phyloP scores from a whole-genome alignment of 2,113 vertebrate species.

The Malurus cyaneus region DNA sequence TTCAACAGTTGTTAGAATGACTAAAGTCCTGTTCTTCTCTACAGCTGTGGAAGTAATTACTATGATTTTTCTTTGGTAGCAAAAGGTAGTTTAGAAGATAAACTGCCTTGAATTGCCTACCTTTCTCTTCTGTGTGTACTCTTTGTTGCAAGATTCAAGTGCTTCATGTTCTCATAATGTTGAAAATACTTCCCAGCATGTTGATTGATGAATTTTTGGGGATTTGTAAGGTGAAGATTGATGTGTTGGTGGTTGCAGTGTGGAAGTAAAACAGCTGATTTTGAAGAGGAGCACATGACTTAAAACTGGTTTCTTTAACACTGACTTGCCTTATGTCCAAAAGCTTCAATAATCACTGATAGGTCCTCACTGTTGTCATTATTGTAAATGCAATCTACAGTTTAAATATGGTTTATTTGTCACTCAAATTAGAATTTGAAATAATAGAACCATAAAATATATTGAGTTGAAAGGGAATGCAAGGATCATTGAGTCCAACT shows the following conservation, averaged over 20 bases:
- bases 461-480: neutral
- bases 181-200: neutral
- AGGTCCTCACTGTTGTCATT: neutral
- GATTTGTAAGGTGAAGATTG: neutral
- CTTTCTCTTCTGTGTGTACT: neutral
- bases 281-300: neutral
- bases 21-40: neutral
- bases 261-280: neutral
- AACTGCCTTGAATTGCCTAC: neutral
- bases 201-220: neutral
- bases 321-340: neutral
- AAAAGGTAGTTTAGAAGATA: neutral
- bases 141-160: neutral
- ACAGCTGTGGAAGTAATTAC: neutral
- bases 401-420: neutral
- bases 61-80: neutral
- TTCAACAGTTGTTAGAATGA: neutral
- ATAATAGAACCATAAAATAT: neutral
- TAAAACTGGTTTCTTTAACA: neutral
- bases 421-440: neutral
- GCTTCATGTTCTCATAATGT: neutral
- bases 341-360: neutral
- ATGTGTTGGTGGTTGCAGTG: neutral
- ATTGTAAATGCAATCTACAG: rapidly evolving
- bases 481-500: neutral